Conservation (phyloP, 2,113 vertebrate species). For the Ovibos moschatus region DNA sequence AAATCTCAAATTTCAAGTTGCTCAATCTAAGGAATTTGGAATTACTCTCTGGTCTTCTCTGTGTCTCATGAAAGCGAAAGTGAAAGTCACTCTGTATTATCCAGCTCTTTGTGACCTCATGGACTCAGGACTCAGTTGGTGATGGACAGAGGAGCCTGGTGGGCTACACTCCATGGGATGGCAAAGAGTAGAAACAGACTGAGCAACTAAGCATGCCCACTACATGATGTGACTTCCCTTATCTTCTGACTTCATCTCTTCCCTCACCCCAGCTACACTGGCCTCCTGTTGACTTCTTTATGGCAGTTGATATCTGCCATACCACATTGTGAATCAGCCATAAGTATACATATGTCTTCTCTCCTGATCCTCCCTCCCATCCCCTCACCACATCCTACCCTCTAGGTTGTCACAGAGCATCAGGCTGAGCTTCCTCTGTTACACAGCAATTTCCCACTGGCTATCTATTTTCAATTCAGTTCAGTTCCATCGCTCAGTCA, state of each 20-base stretch:
- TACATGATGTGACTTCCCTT: not conserved
- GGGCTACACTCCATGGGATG: not conserved
- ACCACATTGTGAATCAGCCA: not conserved
- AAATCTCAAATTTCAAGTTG: not conserved
- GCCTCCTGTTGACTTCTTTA: not conserved
- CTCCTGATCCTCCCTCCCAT: not conserved
- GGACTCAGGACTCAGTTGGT: too few species aligned
- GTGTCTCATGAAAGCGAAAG: not conserved
- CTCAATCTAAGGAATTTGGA: not conserved
- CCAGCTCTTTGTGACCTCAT: not conserved
- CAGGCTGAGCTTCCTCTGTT: not conserved
- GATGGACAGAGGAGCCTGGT: not conserved
- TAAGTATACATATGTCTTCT: not conserved
- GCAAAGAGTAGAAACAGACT: not conserved
- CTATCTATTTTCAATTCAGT: not conserved
- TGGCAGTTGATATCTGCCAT: not conserved
- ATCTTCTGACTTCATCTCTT: not conserved
- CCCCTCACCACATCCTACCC: not conserved
- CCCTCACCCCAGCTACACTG: not conserved
- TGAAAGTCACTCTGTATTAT: not conserved
- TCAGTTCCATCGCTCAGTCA: fast-evolving
- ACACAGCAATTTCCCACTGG: not conserved
- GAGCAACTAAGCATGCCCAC: not conserved
- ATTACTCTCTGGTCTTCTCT: not conserved
- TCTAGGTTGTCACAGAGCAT: not conserved